Conservation (phyloP, 1,140 invertebrate species). For the Drosophila lowei region DNA sequence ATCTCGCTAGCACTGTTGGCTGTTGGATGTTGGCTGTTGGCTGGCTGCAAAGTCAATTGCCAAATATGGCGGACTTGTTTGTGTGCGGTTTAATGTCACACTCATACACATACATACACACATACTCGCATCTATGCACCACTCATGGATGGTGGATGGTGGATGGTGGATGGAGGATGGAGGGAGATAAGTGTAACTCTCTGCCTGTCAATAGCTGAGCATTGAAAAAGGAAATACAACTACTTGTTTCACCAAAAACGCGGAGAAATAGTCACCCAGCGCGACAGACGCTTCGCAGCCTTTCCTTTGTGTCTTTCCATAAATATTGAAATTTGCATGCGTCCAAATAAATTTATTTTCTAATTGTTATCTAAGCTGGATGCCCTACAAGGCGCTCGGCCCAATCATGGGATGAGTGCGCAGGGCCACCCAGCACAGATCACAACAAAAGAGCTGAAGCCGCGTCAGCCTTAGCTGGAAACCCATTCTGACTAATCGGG, state of each 20-base stretch:
- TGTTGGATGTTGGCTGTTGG: slow-evolving; percentile 50
- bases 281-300: slow-evolving; percentile 26
- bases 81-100: slow-evolving; percentile 79
- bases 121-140: background rate
- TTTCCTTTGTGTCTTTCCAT: slow-evolving; percentile 45
- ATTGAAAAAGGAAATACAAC: slow-evolving; percentile 78
- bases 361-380: slow-evolving; percentile 70
- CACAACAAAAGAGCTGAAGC: slow-evolving; percentile 19
- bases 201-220: slow-evolving; percentile 67
- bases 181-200: slow-evolving; percentile 67
- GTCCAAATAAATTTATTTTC: slow-evolving; percentile 67
- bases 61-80: slow-evolving; percentile 78
- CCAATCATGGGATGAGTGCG: slow-evolving; percentile 33
- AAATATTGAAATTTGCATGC: slow-evolving; percentile 72
- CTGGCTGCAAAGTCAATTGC: slow-evolving; percentile 77
- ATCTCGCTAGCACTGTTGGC: slow-evolving; percentile 47
- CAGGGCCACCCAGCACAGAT: slow-evolving; percentile 7
- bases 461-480: slow-evolving; percentile 29
- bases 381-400: slow-evolving; percentile 25
- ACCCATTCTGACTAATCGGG: slow-evolving; percentile 30
- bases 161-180: background rate
- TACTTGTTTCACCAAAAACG: slow-evolving; percentile 76
- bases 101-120: slow-evolving; percentile 37
- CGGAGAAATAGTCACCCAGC: slow-evolving; percentile 65
- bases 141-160: background rate